Percentiles rank a stretch among this genome's conserved stretches.
Conservation (phyloP, 1,140 invertebrate genomes). For the Melitaea cinxia region DNA sequence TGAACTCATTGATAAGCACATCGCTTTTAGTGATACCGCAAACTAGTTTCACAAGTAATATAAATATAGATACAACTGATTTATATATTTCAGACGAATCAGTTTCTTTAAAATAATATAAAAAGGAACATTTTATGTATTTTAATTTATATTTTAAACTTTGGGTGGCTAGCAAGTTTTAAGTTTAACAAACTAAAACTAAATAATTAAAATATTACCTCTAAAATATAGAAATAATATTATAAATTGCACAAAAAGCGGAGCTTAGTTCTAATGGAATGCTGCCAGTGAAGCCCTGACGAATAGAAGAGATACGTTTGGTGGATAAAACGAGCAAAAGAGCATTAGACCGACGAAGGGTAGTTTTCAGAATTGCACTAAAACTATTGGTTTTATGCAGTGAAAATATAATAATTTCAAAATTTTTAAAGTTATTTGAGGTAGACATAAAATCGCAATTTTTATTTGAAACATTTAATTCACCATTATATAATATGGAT, state of each 20-base stretch:
- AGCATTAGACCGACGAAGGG: neutral
- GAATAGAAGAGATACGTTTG: neutral
- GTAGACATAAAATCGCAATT: no score
- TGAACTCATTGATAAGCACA: conserved; percentile 5
- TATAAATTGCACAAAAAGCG: neutral
- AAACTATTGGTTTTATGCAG: no score
- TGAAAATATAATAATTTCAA: no score
- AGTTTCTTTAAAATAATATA: no score
- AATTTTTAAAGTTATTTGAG: no score
- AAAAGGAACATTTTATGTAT: no score
- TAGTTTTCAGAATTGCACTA: neutral
- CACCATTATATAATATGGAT: no score
- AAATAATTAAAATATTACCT: neutral
- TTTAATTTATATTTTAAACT: no score
- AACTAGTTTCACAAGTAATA: conserved; percentile 5
- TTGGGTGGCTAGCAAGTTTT: no score
- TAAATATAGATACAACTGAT: neutral
- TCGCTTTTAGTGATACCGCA: conserved; percentile 7
- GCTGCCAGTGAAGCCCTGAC: neutral
- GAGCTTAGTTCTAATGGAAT: neutral
- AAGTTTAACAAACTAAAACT: no score
- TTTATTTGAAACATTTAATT: no score
- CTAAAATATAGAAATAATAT: neutral
- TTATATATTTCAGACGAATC: neutral
- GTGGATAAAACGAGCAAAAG: neutral